phyloP scores from a whole-genome alignment of 1,140 invertebrate species.

The Aphis gossypii region DNA sequence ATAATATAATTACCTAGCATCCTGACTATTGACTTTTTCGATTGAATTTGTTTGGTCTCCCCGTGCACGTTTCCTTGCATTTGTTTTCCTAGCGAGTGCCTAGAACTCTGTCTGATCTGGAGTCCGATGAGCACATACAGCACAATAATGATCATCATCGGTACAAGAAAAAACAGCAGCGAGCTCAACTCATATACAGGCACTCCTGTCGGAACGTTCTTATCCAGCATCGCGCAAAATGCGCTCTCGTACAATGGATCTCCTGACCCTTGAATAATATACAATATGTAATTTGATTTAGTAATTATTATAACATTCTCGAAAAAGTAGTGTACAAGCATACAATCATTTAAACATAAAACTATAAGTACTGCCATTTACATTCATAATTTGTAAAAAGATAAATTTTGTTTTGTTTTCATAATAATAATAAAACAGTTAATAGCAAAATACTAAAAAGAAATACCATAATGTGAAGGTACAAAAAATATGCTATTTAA shows the following conservation, averaged over 20 bases:
- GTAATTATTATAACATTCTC: slow-evolving; percentile 3
- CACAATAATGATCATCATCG: slow-evolving; percentile 78
- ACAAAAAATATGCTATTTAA: not conserved
- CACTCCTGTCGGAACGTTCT: slow-evolving; percentile 67
- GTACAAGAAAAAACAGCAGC: slow-evolving; percentile 83
- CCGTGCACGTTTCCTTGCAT: slow-evolving; percentile 73
- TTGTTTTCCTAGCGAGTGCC: slow-evolving; percentile 66
- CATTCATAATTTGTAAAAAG: not conserved
- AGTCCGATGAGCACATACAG: slow-evolving; percentile 81
- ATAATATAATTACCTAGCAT: slow-evolving; percentile 77
- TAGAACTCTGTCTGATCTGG: slow-evolving; percentile 69
- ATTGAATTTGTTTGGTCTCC: slow-evolving; percentile 72
- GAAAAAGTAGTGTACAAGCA: not conserved
- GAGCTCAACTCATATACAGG: slow-evolving; percentile 83
- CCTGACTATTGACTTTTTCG: slow-evolving; percentile 77
- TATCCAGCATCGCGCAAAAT: slow-evolving; percentile 76
- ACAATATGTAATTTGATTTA: not conserved
- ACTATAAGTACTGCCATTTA: not conserved
- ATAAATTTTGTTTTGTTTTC: not conserved
- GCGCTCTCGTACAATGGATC: slow-evolving; percentile 70
- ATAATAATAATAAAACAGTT: not conserved
- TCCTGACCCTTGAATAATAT: slow-evolving; percentile 59
- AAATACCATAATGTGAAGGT: not conserved
- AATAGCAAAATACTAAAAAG: not conserved
- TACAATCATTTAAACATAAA: not conserved